phyloP scores from a whole-genome alignment of 2,888 invertebrate genomes.

The Lycocerus yunnanus region DNA sequence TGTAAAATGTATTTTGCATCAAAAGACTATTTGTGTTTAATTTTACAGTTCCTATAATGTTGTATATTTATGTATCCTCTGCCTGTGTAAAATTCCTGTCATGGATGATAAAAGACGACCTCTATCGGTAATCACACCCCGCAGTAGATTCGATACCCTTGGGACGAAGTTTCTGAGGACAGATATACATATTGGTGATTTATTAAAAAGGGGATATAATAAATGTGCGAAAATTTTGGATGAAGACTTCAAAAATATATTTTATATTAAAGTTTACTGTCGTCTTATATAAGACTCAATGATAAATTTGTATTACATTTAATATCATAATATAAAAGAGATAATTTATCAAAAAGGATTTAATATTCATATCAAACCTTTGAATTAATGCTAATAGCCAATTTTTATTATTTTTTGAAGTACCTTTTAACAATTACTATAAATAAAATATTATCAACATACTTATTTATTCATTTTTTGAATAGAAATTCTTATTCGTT shows the following conservation, averaged over 20 bases:
- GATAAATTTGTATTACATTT: conserved; percentile 5
- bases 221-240: conserved; percentile 21
- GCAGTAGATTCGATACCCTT: conserved; percentile 17
- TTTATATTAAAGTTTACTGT: conserved; percentile 19
- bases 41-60: conserved; percentile 6
- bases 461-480: too few relatives aligned
- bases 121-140: conserved; percentile 22
- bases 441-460: too few relatives aligned
- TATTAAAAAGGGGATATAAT: conserved; percentile 21
- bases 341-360: conserved; percentile 5
- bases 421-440: not conserved
- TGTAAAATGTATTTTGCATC: conserved; percentile 8
- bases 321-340: conserved; percentile 3
- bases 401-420: not conserved
- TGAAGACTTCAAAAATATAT: conserved; percentile 21
- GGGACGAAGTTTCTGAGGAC: conserved; percentile 17
- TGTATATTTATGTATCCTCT: conserved; percentile 13
- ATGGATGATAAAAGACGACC: conserved; percentile 20
- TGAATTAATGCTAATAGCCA: not conserved
- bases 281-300: conserved; percentile 8
- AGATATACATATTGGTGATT: conserved; percentile 24
- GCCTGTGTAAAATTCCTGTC: conserved; percentile 18
- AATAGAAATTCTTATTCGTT: too few relatives aligned
- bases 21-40: conserved; percentile 5
- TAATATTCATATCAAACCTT: not conserved